Evolutionary conservation across 2,888 invertebrate species (phyloP).

Genomic region (Sinhomidia bicolor): DNA sequence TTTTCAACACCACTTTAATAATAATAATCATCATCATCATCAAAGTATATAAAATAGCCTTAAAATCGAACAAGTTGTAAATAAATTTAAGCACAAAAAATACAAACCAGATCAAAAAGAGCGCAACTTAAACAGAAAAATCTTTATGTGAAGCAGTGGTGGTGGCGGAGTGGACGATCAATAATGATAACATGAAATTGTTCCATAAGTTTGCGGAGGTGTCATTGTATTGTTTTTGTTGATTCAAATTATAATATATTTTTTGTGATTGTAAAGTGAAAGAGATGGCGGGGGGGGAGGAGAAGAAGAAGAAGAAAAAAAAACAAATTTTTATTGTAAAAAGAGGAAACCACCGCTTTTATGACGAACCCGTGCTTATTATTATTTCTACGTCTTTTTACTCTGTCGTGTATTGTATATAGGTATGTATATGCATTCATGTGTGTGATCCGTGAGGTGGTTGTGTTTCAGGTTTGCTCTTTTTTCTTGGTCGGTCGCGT

Average conservation of each 20-base stretch:
- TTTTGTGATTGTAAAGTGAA: not conserved
- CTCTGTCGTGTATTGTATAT: not conserved
- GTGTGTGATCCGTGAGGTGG: constrained; percentile 72
- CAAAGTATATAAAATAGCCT: not conserved
- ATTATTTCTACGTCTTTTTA: constrained; percentile 32
- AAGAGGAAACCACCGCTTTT: constrained; percentile 68
- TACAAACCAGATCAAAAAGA: constrained; percentile 38
- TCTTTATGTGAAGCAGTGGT: constrained; percentile 19
- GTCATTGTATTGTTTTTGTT: constrained; percentile 27
- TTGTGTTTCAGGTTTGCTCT: constrained; percentile 47
- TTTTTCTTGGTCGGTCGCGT: constrained; percentile 44
- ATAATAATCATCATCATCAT: not conserved
- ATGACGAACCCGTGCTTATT: constrained; percentile 67
- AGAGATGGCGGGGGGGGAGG: constrained; percentile 1
- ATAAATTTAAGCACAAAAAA: not conserved
- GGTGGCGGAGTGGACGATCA: not conserved
- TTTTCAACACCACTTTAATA: not conserved
- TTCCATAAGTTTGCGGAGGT: constrained; percentile 53
- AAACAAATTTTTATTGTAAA: constrained; percentile 13
- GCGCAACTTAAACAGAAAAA: not conserved
- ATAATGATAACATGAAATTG: constrained; percentile 47
- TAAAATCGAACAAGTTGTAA: not conserved
- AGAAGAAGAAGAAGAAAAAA: not conserved
- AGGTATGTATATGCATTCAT: constrained; percentile 62
- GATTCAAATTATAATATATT: constrained; percentile 18